Base-by-base conservation (phyloP, 2,797 vertebrate genomes). In the Alosa sapidissima region DNA sequence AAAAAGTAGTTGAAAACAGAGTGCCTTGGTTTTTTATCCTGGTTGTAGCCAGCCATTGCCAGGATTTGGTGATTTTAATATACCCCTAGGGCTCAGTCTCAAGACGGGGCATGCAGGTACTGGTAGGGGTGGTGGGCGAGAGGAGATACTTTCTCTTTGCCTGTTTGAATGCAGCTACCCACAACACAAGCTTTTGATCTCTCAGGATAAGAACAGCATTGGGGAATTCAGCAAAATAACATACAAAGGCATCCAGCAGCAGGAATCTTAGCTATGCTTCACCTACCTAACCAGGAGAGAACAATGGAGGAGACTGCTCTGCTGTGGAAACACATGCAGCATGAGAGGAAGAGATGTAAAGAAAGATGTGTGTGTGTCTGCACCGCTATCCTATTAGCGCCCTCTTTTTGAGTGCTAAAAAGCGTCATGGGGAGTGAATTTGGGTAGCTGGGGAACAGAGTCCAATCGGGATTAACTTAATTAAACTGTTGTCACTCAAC, bases 201-300 rank as follows among this genome's bases (percentile, higher is more conserved):
- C 14, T 7, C 55, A 28, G 28, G 52, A 85, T 82, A 81, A 85
- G 86, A 81, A 81, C 52, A 41, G 13, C 68, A 45, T 7, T 75
- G 68, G 33, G 68, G 68, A 16, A 75, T 75, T 19, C 68, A 81
- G 48, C 68, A 60, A 2, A 84, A 82, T 81, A 81, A 83, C 14
- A 36, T 28, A 88, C 85, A 83, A 86, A 83, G 82, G 13, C 58
- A 49, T 58, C 86, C 86, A 89, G 88, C 84, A 90, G 90, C 84
- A 90, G 90, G 93, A 94, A 93, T 94, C 88, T 85, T 84, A 92
- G 88, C 65, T 89, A 92, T 91, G 90, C 91, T 87, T 86, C 85
- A 33, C 85, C 84, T 85, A 81, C 81, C 83, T 16, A 85, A 75
- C 65, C 49, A 21, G 81, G 85, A 91, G 86, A 87, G 72, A 91